phyloP scores from a whole-genome alignment of 2,113 vertebrate species.

The Melospiza melodia region DNA sequence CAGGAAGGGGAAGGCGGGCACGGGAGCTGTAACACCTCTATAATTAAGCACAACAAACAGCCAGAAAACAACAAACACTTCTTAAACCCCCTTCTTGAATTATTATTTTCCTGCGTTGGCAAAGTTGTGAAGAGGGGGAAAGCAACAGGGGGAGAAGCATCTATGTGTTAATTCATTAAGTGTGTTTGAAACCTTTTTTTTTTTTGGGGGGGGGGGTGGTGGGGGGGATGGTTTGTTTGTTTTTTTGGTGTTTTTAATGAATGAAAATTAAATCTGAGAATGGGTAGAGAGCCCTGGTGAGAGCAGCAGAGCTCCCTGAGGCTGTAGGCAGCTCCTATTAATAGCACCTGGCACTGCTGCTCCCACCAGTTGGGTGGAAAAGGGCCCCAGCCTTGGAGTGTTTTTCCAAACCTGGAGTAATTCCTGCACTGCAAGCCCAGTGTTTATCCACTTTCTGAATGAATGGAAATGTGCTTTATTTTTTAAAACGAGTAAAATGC shows the following conservation, averaged over 20 bases:
- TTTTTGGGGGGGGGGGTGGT: too few relatives aligned
- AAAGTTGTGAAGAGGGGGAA: not conserved
- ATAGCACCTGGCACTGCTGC: not conserved
- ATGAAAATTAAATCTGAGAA: conserved; percentile 14
- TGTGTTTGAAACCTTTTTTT: not conserved
- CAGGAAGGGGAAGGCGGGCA: conserved; percentile 4
- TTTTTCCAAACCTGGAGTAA: not conserved
- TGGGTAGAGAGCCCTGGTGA: not conserved
- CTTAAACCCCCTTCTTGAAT: not conserved
- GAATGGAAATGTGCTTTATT: conserved; percentile 1
- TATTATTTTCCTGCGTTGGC: conserved; percentile 9
- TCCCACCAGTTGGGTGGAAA: not conserved
- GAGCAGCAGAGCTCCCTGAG: not conserved
- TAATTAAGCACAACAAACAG: conserved; percentile 44
- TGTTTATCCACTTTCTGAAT: not conserved
- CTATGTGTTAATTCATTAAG: not conserved
- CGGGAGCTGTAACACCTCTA: conserved; percentile 17
- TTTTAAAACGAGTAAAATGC: not conserved
- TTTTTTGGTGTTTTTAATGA: not conserved
- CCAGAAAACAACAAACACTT: conserved; percentile 22
- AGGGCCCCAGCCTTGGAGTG: not conserved
- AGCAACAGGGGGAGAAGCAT: accelerated
- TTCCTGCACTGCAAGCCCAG: not conserved
- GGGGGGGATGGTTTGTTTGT: not conserved
- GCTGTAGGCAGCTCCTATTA: not conserved